phyloP scores from a whole-genome alignment of 2,888 invertebrate species.

The Drosophila ustulata region DNA sequence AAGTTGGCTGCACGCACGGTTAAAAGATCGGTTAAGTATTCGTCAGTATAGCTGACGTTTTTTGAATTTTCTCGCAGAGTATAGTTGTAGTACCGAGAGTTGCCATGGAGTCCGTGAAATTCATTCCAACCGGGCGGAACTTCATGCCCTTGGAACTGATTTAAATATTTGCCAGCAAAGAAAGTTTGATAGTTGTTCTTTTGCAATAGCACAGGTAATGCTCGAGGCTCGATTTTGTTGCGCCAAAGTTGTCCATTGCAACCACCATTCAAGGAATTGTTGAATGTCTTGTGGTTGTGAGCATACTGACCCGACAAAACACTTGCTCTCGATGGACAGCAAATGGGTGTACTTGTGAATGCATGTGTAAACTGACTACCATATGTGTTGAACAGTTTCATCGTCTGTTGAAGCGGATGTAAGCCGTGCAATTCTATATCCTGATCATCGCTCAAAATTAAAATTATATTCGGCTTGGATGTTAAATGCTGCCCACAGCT shows the following conservation, averaged over 20 bases:
- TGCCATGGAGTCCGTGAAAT: slow-evolving; percentile 95
- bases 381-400: slow-evolving; percentile 87
- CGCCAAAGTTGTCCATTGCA: slow-evolving; percentile 91
- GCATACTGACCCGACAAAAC: slow-evolving; percentile 93
- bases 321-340: slow-evolving; percentile 96
- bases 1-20: slow-evolving; percentile 82
- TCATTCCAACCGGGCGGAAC: slow-evolving; percentile 94
- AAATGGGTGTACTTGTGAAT: slow-evolving; percentile 93
- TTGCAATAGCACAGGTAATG: slow-evolving; percentile 90
- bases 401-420: slow-evolving; percentile 89
- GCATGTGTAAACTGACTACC: slow-evolving; percentile 91
- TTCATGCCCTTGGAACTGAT: slow-evolving; percentile 89
- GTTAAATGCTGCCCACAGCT: neutral
- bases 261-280: slow-evolving; percentile 92
- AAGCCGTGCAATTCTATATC: slow-evolving; percentile 92
- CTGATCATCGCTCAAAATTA: slow-evolving; percentile 92
- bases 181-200: slow-evolving; percentile 91
- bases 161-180: slow-evolving; percentile 97
- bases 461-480: slow-evolving; percentile 35
- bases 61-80: slow-evolving; percentile 93
- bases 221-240: slow-evolving; percentile 87
- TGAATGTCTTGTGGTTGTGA: slow-evolving; percentile 92
- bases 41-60: slow-evolving; percentile 87
- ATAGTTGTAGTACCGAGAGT: slow-evolving; percentile 97
- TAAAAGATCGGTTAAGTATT: slow-evolving; percentile 94